phyloP scores from a whole-genome alignment of 1,140 invertebrate genomes.

The Diachasma alloeum region DNA sequence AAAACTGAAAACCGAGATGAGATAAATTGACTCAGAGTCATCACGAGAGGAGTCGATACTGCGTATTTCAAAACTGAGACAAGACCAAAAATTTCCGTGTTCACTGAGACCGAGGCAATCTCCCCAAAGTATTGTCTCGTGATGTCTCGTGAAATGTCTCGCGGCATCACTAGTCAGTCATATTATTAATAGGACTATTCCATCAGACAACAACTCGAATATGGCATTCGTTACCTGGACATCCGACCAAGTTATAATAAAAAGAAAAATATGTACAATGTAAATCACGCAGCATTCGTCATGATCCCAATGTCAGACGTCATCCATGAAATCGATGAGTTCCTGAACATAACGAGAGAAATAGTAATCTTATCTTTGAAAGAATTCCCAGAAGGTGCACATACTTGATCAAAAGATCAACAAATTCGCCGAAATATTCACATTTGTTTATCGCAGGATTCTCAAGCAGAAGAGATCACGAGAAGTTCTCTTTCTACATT shows the following conservation, averaged over 20 bases:
- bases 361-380: neutral
- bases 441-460: neutral
- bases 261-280: neutral
- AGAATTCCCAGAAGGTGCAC: neutral
- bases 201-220: neutral
- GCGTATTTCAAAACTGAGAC: too few species aligned
- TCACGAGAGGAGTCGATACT: too few species aligned
- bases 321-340: neutral
- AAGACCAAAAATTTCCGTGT: too few species aligned
- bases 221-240: neutral
- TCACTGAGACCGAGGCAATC: too few species aligned
- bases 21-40: too few species aligned
- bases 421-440: neutral
- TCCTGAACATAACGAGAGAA: neutral
- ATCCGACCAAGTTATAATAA: neutral
- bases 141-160: too few species aligned
- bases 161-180: too few species aligned
- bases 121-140: too few species aligned
- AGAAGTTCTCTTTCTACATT: neutral
- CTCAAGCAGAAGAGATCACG: neutral
- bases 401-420: too few species aligned
- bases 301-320: neutral
- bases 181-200: neutral
- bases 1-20: too few species aligned
- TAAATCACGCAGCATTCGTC: neutral